Conservation (phyloP, 2,888 invertebrate species). For the Nomada fabriciana region DNA sequence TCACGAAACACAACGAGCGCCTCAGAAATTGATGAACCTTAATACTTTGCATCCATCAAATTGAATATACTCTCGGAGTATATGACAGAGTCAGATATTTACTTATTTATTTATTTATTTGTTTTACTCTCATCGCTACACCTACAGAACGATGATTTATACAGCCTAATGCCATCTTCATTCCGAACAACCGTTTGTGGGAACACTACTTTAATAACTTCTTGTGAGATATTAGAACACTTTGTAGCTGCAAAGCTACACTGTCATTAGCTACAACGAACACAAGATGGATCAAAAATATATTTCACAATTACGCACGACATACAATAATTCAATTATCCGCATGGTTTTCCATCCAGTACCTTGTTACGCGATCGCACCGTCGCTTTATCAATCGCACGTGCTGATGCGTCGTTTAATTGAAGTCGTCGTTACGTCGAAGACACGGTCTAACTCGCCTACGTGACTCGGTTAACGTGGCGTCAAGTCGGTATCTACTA, state of each 20-base stretch:
- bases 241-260: too few relatives aligned
- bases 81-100: background rate
- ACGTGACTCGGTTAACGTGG: constrained; percentile 76
- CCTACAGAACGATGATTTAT: too few relatives aligned
- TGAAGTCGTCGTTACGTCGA: constrained; percentile 66
- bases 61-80: constrained; percentile 35
- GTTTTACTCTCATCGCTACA: too few relatives aligned
- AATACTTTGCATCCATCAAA: constrained; percentile 51
- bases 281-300: background rate
- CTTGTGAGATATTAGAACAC: too few relatives aligned
- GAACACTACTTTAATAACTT: too few relatives aligned
- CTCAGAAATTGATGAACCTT: constrained; percentile 56
- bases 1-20: constrained; percentile 17
- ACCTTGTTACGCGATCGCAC: background rate
- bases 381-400: constrained; percentile 8
- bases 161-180: too few relatives aligned
- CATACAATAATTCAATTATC: background rate
- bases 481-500: constrained; percentile 73
- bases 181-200: too few relatives aligned
- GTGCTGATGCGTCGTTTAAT: constrained; percentile 40
- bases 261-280: too few relatives aligned
- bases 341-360: background rate
- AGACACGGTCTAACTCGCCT: constrained; percentile 71
- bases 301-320: background rate
- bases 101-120: too few relatives aligned